A percentile compares a stretch with the other conserved stretches of the same genome.
These are phyloP conservation scores for Ceyx margarethae DNA, from an alignment of 2,113 vertebrate species.

Conservation along the genomic window DNA sequence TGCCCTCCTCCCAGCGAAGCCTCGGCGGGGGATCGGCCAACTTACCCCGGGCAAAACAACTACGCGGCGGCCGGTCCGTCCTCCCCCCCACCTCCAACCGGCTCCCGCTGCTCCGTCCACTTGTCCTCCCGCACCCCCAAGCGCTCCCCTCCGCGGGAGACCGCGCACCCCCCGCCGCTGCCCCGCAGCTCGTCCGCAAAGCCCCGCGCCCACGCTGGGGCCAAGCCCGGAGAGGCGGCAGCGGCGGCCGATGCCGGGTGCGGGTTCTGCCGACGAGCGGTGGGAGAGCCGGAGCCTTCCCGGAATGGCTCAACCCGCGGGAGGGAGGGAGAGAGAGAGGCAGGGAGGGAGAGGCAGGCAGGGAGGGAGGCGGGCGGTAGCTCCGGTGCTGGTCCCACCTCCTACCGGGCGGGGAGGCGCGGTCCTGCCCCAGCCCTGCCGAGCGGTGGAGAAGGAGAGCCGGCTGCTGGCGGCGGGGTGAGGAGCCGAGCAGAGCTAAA, in stretches of 20 bases:
- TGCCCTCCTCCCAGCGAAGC: neutral
- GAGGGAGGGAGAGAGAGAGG: neutral
- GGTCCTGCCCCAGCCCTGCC: neutral
- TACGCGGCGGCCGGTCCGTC: neutral
- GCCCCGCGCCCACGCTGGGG: neutral
- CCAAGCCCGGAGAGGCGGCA: neutral
- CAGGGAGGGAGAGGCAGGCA: neutral
- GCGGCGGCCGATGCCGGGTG: neutral
- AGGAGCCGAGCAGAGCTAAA: no score
- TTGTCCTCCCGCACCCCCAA: neutral
- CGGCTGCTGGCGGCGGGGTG: no score
- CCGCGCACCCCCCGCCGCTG: neutral
- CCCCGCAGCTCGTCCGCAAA: neutral
- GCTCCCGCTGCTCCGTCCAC: neutral
- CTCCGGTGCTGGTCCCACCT: slow-evolving; percentile 44
- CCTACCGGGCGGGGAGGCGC: neutral
- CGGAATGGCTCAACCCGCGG: neutral
- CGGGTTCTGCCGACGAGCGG: neutral
- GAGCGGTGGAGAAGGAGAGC: neutral
- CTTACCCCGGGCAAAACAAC: slow-evolving; percentile 32
- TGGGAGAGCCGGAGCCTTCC: neutral
- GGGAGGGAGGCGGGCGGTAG: neutral
- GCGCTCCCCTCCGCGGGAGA: neutral
- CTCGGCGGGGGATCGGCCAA: neutral
- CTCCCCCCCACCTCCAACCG: neutral